Evolutionary conservation across 2,797 vertebrate species (phyloP), one percentile per base, ranked within the genome.

Genomic region (Novumbra hubbsi): DNA sequence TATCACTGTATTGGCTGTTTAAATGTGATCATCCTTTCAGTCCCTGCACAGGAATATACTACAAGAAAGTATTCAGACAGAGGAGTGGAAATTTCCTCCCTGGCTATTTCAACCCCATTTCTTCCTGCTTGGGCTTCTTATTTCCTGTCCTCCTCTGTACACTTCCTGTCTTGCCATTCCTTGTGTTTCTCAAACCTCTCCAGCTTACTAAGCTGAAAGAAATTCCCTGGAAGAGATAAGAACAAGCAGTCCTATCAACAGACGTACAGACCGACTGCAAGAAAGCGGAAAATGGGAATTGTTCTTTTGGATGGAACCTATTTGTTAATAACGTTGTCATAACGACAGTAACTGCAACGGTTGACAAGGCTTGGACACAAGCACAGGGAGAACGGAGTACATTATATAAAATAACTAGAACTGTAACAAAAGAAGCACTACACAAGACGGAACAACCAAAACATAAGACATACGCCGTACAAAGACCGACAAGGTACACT

Each of bases 41-140:
- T 11, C 19, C 14, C 24, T 64, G 68, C 1, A 70, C 71, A 82
- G 71, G 63, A 80, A 80, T 75, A 77, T 83, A 63, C 77, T 81
- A 68, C 27, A 28, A 62, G 71, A 84, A 78, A 84, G 75, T 70
- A 76, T 85, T 57, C 85, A 85, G 79, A 89, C 75, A 71, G 74
- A 52, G 41, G 24, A 81, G 80, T 19, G 82, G 89, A 92, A 86
- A 85, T 87, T 80, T 86, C 70, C 76, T 74, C 77, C 81, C 73
- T 57, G 72, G 68, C 87, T 87, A 85, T 86, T 92, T 92, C 85
- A 85, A 85, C 87, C 79, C 73, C 71, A 76, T 92, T 92, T 91
- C 90, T 92, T 92, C 89, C 88, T 85, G 87, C 82, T 83, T 88
- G 77, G 49, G 70, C 86, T 89, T 93, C 90, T 88, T 88, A 83